Evolutionary conservation across 2,797 vertebrate species (phyloP), one percentile per base, ranked within the genome.

Genomic region (Philypnodon macrostomus): DNA sequence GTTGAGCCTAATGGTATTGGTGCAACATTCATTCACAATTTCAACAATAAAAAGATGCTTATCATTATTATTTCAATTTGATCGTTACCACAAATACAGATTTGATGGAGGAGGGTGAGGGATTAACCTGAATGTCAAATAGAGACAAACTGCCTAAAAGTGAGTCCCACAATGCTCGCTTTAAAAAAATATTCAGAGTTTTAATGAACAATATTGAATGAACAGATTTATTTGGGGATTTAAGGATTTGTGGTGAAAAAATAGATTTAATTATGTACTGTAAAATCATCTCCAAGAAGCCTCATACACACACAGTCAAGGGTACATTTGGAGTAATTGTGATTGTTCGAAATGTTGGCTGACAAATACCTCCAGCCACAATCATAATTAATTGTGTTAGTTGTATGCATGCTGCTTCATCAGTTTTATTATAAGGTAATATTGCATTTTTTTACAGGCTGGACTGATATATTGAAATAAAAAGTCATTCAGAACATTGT

Each of bases 191-290:
- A 17, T 24, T 24, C 40, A 42, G 4, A 27, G 23, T 27, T 15
- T 42, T 26, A 42, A 42, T 42, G 40, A 42, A 14, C 9, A 42
- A 29, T 10, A 42, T 12, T 16, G 4, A 27, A 42, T 29, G 30
- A 19, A 19, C 16, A 31, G 29, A 31, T 14, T 31, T 18, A 31
- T 21, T 46, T 46, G 30, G 7, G 11, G 42, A 10, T 40, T 41
- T 41, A 41, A 41, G 24, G 24, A 29, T 29, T 42, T 42, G 40
- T 24, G 9, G 24, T 16, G 24, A 42, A 42, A 42, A 42, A 12
- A 42, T 42, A 29, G 14, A 42, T 42, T 42, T 42, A 29, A 29
- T 42, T 42, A 42, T 42, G 39, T 29, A 42, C 40, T 42, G 40
- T 12, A 42, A 17, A 42, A 42, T 29, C 24, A 29, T 16, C 11